These are phyloP conservation scores for Pagrus major DNA, from an alignment of 2,113 vertebrate species.

Conservation along the genomic window DNA sequence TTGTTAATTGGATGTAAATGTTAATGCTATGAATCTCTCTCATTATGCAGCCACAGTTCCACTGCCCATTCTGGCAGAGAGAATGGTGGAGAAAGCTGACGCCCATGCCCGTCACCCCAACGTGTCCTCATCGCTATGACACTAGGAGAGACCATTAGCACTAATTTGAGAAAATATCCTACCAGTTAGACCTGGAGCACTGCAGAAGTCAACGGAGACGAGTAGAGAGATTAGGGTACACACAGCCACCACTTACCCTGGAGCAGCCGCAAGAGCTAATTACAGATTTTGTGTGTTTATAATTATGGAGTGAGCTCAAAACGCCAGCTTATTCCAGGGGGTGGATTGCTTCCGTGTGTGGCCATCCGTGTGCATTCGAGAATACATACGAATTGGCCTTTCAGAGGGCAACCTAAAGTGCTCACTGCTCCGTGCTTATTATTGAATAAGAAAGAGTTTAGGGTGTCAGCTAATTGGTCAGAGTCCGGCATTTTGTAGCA, in stretches of 20 bases:
- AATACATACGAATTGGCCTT: conserved; percentile 65
- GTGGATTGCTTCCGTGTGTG: conserved; percentile 78
- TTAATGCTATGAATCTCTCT: conserved; percentile 77
- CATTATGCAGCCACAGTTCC: conserved; percentile 68
- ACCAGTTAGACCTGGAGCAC: conserved; percentile 78
- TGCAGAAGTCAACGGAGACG: conserved; percentile 68
- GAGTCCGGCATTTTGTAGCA: conserved; percentile 58
- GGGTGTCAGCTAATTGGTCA: conserved; percentile 80
- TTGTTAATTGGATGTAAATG: conserved; percentile 82
- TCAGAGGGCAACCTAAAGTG: conserved; percentile 70
- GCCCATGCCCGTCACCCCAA: conserved; percentile 70
- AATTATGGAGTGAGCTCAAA: conserved; percentile 78
- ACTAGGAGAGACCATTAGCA: conserved; percentile 76
- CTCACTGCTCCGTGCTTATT: conserved; percentile 75
- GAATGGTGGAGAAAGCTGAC: conserved; percentile 62
- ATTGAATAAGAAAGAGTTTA: conserved; percentile 78
- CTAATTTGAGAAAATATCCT: conserved; percentile 81
- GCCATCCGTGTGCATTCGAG: conserved; percentile 75
- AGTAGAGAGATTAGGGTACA: conserved; percentile 67
- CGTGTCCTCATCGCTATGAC: conserved; percentile 76
- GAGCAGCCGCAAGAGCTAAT: conserved; percentile 75
- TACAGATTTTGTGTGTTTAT: conserved; percentile 81
- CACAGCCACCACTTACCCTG: conserved; percentile 66
- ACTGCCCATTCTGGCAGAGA: conserved; percentile 62
- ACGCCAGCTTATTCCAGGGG: conserved; percentile 74